These are phyloP conservation scores for Daubentonia madagascariensis DNA, from an alignment of 2,113 vertebrate species.

Conservation along the genomic window DNA sequence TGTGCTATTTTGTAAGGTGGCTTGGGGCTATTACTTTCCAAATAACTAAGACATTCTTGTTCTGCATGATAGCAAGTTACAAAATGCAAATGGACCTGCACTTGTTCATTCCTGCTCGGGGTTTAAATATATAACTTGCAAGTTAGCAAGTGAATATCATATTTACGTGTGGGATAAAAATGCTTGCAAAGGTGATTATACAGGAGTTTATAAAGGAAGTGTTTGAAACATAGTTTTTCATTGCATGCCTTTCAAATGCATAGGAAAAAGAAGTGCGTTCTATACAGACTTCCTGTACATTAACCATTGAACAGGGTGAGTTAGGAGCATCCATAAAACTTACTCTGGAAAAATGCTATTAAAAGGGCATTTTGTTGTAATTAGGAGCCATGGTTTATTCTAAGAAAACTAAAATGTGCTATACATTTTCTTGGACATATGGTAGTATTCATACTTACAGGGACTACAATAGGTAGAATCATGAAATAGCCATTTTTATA, in stretches of 20 bases:
- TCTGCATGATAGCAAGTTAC: not conserved
- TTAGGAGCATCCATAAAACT: not conserved
- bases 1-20: not conserved
- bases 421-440: not conserved
- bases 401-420: not conserved
- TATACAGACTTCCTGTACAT: not conserved
- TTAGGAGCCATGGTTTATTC: not conserved
- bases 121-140: not conserved
- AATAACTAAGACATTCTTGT: not conserved
- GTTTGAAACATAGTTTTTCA: not conserved
- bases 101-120: not conserved
- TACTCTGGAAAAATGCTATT: not conserved
- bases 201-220: not conserved
- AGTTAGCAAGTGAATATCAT: no score
- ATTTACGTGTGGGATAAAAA: not conserved
- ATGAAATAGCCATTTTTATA: not conserved
- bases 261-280: not conserved
- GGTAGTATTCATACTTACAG: not conserved
- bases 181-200: not conserved
- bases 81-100: fast-evolving
- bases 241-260: fast-evolving
- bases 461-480: not conserved
- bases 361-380: not conserved
- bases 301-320: fast-evolving
- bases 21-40: not conserved